These are phyloP conservation scores for Megalopta genalis DNA, from an alignment of 1,140 invertebrate species.

Conservation along the genomic window DNA sequence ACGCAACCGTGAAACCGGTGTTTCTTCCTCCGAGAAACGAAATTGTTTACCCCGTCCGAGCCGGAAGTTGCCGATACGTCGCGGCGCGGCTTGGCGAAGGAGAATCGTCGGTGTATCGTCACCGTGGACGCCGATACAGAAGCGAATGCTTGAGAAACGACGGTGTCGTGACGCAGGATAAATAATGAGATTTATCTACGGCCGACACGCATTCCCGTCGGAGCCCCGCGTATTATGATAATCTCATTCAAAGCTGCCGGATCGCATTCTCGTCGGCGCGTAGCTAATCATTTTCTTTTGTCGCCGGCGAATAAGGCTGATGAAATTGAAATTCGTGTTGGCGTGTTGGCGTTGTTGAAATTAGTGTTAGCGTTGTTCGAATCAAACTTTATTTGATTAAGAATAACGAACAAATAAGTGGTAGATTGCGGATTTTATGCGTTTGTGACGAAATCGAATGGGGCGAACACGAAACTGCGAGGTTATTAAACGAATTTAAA, in stretches of 20 bases:
- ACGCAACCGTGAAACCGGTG: not conserved
- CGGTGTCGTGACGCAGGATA: not conserved
- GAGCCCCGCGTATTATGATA: slow-evolving; percentile 49
- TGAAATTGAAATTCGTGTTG: no score
- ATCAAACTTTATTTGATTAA: no score
- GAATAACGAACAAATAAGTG: no score
- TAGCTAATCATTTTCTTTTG: slow-evolving; percentile 11
- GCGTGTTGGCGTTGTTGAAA: no score
- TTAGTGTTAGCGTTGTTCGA: no score
- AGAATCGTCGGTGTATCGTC: not conserved
- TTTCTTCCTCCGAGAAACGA: not conserved
- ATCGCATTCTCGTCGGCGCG: slow-evolving; percentile 18
- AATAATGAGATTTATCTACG: slow-evolving; percentile 14
- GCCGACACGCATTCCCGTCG: slow-evolving; percentile 1
- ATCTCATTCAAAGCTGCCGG: slow-evolving; percentile 35
- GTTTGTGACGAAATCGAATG: no score
- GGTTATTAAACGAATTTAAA: no score
- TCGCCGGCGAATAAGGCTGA: no score
- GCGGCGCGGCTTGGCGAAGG: not conserved
- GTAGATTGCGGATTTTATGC: no score
- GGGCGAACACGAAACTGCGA: no score
- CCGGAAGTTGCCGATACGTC: not conserved
- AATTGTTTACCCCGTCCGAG: not conserved
- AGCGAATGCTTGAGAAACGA: not conserved
- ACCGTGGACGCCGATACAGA: no score